These are phyloP conservation scores for Coelinius sp. DNA, from an alignment of 2,888 invertebrate genomes.

Conservation along the genomic window DNA sequence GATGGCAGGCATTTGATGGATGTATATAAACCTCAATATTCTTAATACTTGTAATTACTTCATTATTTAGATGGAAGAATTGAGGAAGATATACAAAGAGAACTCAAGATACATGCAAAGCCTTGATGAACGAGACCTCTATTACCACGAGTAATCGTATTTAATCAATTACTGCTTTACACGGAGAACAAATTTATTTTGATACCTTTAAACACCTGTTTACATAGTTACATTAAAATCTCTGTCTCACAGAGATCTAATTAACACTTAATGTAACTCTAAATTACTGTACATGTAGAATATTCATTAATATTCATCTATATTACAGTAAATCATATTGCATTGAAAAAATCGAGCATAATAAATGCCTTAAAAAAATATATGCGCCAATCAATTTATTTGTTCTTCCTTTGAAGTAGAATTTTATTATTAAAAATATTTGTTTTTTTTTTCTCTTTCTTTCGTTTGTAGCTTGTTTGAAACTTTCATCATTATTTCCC, in stretches of 20 bases:
- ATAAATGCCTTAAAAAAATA: conserved; percentile 40
- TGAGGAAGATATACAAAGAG: conserved; percentile 58
- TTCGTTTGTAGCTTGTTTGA: background rate
- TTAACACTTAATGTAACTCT: conserved; percentile 20
- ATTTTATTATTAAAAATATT: conserved; percentile 43
- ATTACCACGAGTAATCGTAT: conserved; percentile 53
- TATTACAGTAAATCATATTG: conserved; percentile 23
- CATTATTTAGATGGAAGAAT: conserved; percentile 56
- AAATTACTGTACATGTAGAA: conserved; percentile 24
- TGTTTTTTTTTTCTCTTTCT: conserved; percentile 13
- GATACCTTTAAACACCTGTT: conserved; percentile 41
- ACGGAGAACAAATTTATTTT: conserved; percentile 27
- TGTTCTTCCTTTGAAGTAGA: conserved; percentile 17
- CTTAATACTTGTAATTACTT: too few species aligned
- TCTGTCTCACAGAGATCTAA: conserved; percentile 7
- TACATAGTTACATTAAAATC: conserved; percentile 22
- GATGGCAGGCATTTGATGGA: background rate
- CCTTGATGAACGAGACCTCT: conserved; percentile 59
- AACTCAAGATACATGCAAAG: conserved; percentile 59
- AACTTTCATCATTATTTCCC: conserved; percentile 17
- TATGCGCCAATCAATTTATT: conserved; percentile 42
- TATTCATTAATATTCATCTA: conserved; percentile 31
- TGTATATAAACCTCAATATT: background rate
- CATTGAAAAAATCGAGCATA: conserved; percentile 38
- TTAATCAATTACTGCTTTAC: background rate